A percentile compares a stretch with the other conserved stretches of the same genome.
These are phyloP conservation scores for Myotis findleyi DNA, from an alignment of 2,797 vertebrate species.

Conservation along the genomic window DNA sequence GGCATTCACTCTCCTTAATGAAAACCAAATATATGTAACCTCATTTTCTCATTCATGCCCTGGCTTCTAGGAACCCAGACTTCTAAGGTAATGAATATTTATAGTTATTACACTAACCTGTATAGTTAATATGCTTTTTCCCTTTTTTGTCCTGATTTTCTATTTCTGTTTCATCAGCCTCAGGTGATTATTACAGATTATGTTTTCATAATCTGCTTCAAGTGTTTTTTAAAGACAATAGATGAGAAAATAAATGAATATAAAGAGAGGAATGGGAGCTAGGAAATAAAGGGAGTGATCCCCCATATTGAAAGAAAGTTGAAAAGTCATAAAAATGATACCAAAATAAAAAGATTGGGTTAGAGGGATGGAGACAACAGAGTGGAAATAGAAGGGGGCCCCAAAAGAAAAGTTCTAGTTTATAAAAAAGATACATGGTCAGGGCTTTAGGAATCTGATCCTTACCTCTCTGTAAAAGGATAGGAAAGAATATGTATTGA, in stretches of 20 bases:
- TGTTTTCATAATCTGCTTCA: not conserved
- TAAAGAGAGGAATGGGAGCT: not conserved
- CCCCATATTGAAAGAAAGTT: not conserved
- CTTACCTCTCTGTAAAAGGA: not conserved
- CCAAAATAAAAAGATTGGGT: not conserved
- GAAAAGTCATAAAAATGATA: not conserved
- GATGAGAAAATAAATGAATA: not conserved
- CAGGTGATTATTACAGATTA: not conserved
- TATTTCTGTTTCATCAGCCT: not conserved
- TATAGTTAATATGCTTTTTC: not conserved
- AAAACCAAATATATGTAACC: not conserved
- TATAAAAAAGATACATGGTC: not conserved
- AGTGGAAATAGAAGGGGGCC: not conserved
- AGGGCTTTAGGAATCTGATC: not conserved
- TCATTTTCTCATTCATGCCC: not conserved
- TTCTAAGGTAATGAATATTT: not conserved
- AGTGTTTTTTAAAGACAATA: not conserved
- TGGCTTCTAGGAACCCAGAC: not conserved
- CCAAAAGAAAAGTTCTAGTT: not conserved
- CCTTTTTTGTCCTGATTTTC: not conserved
- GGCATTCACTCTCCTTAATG: not conserved
- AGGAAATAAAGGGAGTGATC: not conserved
- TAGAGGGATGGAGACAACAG: conserved; percentile 11
- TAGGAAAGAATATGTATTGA: not conserved
- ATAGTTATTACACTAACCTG: not conserved